Conservation (phyloP, 2,888 invertebrate species). For the Epinotia nisella region DNA sequence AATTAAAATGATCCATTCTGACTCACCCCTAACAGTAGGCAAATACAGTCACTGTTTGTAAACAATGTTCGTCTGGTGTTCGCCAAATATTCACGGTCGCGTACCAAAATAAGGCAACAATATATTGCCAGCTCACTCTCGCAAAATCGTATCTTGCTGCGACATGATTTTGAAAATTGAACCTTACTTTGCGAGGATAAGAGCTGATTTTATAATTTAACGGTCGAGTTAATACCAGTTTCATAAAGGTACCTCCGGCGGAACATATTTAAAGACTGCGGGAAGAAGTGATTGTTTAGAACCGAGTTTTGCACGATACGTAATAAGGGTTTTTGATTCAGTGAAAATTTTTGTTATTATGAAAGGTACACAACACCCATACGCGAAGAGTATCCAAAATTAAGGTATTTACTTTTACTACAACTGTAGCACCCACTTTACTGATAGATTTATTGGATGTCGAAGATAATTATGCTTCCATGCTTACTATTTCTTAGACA, state of each 20-base stretch:
- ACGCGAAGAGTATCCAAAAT: background rate
- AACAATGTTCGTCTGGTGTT: constrained; percentile 44
- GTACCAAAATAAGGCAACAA: constrained; percentile 35
- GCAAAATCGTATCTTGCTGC: constrained; percentile 3
- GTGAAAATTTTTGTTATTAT: background rate
- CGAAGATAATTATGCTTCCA: too few species aligned
- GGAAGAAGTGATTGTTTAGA: background rate
- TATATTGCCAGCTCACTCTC: constrained; percentile 48
- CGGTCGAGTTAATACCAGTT: background rate
- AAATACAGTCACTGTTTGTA: constrained; percentile 42
- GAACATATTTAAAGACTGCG: constrained; percentile 1
- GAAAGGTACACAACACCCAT: too few species aligned
- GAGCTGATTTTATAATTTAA: background rate
- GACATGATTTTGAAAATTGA: background rate
- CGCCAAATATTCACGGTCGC: constrained; percentile 43
- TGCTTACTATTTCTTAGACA: too few species aligned
- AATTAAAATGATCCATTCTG: constrained; percentile 15
- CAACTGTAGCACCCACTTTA: background rate
- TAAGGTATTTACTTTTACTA: background rate
- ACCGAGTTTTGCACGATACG: background rate
- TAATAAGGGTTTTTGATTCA: background rate
- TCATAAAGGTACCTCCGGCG: background rate
- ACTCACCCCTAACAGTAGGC: constrained; percentile 29
- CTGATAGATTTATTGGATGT: background rate
- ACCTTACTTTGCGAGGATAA: background rate